Conservation (phyloP, 2,797 vertebrate genomes). For the Scolopax rusticola region DNA sequence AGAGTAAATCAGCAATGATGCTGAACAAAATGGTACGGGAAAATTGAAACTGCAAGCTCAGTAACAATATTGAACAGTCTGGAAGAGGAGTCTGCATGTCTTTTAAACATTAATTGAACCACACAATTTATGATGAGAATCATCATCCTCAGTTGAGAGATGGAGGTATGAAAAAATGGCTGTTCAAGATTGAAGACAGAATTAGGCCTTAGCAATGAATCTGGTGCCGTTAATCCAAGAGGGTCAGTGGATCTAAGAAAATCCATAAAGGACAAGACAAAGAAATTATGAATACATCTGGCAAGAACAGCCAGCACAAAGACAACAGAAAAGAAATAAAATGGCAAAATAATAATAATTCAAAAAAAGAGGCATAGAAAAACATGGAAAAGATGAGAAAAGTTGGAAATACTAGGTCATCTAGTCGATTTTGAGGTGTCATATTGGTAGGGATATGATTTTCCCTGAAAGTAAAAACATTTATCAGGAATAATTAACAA, state of each 20-base stretch:
- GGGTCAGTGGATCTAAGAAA: neutral
- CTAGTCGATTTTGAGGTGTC: neutral
- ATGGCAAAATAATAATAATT: neutral
- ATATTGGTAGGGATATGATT: neutral
- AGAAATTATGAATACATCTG: neutral
- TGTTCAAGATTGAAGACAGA: neutral
- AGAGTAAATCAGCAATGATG: neutral
- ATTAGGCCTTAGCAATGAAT: neutral
- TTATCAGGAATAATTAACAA: neutral
- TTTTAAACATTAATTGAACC: neutral
- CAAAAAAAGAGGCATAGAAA: neutral
- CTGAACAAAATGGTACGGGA: neutral
- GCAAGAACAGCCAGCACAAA: neutral
- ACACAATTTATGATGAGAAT: neutral
- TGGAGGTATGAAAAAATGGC: neutral
- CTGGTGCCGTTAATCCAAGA: neutral
- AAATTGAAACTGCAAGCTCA: neutral
- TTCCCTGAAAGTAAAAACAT: neutral
- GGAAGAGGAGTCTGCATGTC: neutral
- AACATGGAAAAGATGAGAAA: neutral
- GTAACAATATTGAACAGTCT: neutral
- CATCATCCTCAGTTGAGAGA: neutral
- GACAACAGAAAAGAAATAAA: neutral
- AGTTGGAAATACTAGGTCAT: neutral
- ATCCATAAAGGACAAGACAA: neutral